Base-by-base conservation (phyloP, 53 echinoderm and acorn worm genomes). In the Henricia sp. region DNA sequence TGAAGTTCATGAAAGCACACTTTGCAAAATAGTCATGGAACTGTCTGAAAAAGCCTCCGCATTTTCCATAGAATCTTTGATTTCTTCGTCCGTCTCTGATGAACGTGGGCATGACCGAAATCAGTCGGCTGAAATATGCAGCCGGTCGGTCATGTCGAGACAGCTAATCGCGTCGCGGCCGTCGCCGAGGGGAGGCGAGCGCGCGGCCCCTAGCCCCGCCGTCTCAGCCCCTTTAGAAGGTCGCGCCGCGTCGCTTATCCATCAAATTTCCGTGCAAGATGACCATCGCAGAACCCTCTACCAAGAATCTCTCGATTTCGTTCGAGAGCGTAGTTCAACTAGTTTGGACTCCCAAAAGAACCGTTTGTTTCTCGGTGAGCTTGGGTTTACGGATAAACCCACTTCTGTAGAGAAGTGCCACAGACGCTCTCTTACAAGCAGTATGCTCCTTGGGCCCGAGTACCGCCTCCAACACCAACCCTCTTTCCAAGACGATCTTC, bases 41-140 rank as follows among this genome's bases (percentile, higher is more conserved):
- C 23, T 67, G 39, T 67, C 67, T 16, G 5, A 38, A n/a, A 67
- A 67, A 6, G 67, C 67, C 17, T 23, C 4, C n/a, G 67, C 67
- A 17, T 67, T 67, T 67, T 67, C 67, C 3, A 67, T 67, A 19
- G 14, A 67, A 21, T 67, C 67, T 37, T 39, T 67, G 39, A 38
- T 67, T 19, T 37, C 38, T 67, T 67, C 67, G 12, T 37, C 38
- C 13, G 12, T 16, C 8, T 9, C 29, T n/a, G 67, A 6, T 6
- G 24, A 32, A 29, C 30, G 33, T 29, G 62, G 33, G 29, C 32
- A 27, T 5, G 67, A 67, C 67, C 19, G 37, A n/a, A 1, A 0
- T 39, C 67, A 11, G 37, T 17, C 40, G 20, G 67, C 67, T 39
- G 67, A 67, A 38, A 38, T 67, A 37, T n/a, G 3, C 37, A 67